phyloP scores from a whole-genome alignment of 2,888 invertebrate species.

The Trissonchulus latispiculum region DNA sequence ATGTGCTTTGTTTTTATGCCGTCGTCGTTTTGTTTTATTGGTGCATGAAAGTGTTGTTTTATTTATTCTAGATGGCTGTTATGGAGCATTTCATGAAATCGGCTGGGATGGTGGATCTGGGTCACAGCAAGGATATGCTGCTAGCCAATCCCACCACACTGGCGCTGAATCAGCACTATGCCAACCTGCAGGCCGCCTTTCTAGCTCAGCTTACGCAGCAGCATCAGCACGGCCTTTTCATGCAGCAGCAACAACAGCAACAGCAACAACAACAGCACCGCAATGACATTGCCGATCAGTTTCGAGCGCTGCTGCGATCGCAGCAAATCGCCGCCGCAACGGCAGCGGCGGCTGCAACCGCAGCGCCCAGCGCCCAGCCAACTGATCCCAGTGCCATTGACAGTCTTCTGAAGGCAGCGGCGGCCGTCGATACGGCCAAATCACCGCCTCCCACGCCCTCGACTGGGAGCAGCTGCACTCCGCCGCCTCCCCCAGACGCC shows the following conservation, averaged over 20 bases:
- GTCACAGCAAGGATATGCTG: too few relatives aligned
- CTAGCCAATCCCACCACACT: slow-evolving; percentile 24
- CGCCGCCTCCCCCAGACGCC: neutral
- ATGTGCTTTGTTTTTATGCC: neutral
- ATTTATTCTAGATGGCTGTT: neutral
- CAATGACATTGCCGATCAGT: too few relatives aligned
- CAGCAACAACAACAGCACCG: too few relatives aligned
- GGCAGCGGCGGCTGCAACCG: neutral
- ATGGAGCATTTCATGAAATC: neutral
- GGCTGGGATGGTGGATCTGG: neutral
- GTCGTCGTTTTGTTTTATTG: neutral
- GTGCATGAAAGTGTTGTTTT: neutral
- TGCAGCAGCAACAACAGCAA: neutral
- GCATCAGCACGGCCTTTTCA: neutral
- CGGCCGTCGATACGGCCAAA: neutral
- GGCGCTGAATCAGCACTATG: slow-evolving; percentile 36
- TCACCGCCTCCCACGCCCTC: too few relatives aligned
- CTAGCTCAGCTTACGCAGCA: neutral
- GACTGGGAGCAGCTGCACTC: too few relatives aligned
- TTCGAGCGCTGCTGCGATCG: too few relatives aligned
- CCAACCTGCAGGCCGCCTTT: slow-evolving; percentile 24
- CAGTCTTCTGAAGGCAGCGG: neutral
- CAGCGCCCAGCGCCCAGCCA: too few relatives aligned
- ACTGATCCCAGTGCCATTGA: neutral
- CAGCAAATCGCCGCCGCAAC: neutral